Evolutionary conservation across 2,888 invertebrate genomes (phyloP), one percentile per base, ranked within the genome.

Genomic region (Brachyptera risi): DNA sequence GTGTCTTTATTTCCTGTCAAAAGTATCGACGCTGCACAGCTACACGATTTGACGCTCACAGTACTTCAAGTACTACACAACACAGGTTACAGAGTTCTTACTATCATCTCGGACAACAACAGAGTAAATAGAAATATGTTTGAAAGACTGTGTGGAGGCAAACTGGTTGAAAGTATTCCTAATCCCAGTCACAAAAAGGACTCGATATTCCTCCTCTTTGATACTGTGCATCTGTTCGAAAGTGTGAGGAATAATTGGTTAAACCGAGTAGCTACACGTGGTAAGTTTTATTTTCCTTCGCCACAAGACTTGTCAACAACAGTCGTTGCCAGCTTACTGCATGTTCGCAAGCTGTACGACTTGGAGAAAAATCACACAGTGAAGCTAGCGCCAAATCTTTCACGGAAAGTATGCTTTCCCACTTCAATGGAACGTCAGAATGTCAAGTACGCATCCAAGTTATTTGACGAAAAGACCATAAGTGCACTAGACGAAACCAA

Each of bases 381-480:
- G 2, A 44, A 44, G 11, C 44, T 44, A 4, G 44, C 44, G n/a
- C 44, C 44, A 19, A 17, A 11, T 11, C 19, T 44, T n/a, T 44
- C 44, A 5, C 15, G 19, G 11, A 44, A 44, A 44, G 44, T 44
- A 4, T 19, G 15, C 2, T 44, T 19, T 21, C 44, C 44, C 15
- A 44, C 44, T 19, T 19, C 17, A 15, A 19, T 44, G 44, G 44
- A 44, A 44, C 2, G 44, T 2, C 44, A 44, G 19, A 44, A 44
- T 21, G 44, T 44, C 21, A 17, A n/a, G 2, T 44, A 19, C 11
- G 44, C 19, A 17, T 11, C 21, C 11, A 15, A 21, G 11, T 11
- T 44, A 44, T 44, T 44, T 21, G 44, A 44, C 21, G 44, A 44
- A 21, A 44, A 44, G 21, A 44, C n/a, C 21, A 21, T 44, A 19